Conservation (phyloP, 1,140 invertebrate species). For the Halotydeus destructor region DNA sequence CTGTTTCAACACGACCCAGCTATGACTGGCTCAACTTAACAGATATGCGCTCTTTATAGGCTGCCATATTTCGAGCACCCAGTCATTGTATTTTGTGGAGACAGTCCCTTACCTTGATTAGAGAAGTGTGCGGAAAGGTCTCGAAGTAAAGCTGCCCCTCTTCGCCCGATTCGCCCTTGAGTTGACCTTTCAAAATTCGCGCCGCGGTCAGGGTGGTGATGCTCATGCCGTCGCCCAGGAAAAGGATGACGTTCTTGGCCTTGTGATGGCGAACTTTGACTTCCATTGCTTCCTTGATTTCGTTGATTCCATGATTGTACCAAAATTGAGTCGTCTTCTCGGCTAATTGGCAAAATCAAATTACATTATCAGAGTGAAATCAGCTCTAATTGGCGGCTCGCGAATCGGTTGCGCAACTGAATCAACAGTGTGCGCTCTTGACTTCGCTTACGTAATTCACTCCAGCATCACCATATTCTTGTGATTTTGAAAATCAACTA, state of each 20-base stretch:
- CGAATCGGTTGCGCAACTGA: too few relatives aligned
- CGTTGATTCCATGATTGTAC: too few relatives aligned
- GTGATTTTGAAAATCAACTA: too few relatives aligned
- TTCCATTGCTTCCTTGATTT: too few relatives aligned
- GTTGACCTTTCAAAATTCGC: constrained; percentile 31
- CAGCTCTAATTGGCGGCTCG: too few relatives aligned
- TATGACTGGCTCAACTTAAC: not conserved
- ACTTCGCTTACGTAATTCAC: too few relatives aligned
- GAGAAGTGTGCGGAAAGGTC: constrained; percentile 53
- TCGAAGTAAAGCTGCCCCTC: constrained; percentile 49
- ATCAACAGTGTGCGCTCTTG: too few relatives aligned
- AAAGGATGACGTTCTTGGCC: constrained; percentile 75
- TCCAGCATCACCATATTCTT: too few relatives aligned
- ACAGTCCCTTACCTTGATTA: constrained; percentile 21
- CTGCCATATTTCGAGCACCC: constrained; percentile 30
- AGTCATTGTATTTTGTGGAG: constrained; percentile 26
- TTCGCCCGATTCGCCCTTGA: constrained; percentile 30
- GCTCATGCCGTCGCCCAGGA: constrained; percentile 86
- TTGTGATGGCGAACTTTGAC: too few relatives aligned
- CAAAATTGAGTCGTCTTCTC: too few relatives aligned
- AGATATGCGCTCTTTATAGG: not conserved
- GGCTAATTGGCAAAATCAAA: too few relatives aligned
- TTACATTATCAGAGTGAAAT: too few relatives aligned
- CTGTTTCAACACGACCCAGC: not conserved
- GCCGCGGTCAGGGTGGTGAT: constrained; percentile 63